phyloP scores from a whole-genome alignment of 2,797 vertebrate species.

The Neosalanx taihuensis region DNA sequence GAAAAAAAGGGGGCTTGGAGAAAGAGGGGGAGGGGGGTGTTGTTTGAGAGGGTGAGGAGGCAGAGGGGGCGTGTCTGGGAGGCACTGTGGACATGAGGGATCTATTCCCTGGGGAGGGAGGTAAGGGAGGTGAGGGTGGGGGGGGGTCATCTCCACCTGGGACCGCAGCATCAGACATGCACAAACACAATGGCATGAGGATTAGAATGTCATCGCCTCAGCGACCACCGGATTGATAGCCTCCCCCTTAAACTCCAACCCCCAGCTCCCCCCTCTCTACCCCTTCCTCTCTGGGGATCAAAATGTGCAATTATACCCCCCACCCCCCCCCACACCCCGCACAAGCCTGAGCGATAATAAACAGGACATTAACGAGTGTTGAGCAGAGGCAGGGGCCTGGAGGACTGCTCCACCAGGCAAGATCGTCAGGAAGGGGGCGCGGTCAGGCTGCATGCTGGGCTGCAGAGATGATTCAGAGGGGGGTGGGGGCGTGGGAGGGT shows the following conservation, averaged over 20 bases:
- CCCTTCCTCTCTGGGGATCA: not conserved
- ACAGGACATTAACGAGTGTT: constrained; percentile 8
- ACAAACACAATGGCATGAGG: constrained; percentile 15
- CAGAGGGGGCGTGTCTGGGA: constrained; percentile 45
- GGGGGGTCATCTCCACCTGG: constrained; percentile 55
- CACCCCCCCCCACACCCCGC: not conserved
- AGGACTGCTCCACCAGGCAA: not conserved
- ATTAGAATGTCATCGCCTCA: constrained; percentile 20
- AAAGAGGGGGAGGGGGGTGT: constrained; percentile 18
- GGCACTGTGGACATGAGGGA: constrained; percentile 46
- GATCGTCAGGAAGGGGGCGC: not conserved
- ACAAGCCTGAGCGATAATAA: not conserved
- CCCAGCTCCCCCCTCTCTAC: no score
- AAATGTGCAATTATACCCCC: not conserved
- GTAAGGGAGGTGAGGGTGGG: no score
- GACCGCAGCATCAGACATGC: constrained; percentile 17
- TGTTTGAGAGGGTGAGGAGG: constrained; percentile 19
- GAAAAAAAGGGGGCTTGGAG: constrained; percentile 28
- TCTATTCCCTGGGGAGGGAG: constrained; percentile 39
- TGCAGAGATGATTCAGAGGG: no score
- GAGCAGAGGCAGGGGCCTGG: not conserved
- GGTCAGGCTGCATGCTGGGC: no score
- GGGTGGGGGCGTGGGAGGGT: no score
- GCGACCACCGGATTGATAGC: constrained; percentile 33
- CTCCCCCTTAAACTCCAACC: constrained; percentile 9